These are phyloP conservation scores for Chrysopilus asiliformis DNA, from an alignment of 2,888 invertebrate genomes.

Conservation along the genomic window DNA sequence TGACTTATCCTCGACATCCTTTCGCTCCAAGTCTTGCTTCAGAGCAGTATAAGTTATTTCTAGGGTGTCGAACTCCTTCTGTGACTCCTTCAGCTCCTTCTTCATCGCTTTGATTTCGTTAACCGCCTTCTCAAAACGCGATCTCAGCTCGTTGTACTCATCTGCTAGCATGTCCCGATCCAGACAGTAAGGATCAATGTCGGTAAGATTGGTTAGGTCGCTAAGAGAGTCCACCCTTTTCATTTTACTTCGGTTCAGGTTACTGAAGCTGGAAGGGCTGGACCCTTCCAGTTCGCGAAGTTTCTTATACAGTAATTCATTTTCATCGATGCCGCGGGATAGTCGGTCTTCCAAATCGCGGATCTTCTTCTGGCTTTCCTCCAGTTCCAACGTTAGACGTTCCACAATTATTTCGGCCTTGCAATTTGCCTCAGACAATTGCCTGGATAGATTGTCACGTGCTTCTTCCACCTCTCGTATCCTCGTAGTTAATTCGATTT, in stretches of 20 bases:
- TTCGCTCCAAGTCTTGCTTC: conserved; percentile 57
- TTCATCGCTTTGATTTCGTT: conserved; percentile 74
- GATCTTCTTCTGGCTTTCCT: conserved; percentile 46
- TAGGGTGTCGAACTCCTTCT: conserved; percentile 64
- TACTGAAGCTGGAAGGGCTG: conserved; percentile 29
- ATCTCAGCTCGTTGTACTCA: conserved; percentile 63
- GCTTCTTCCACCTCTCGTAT: conserved; percentile 57
- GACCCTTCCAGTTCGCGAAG: conserved; percentile 57
- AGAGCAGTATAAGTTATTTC: conserved; percentile 66
- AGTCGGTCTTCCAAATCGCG: conserved; percentile 39
- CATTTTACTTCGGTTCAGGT: conserved; percentile 31
- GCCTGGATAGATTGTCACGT: conserved; percentile 46
- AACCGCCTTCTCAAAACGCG: conserved; percentile 68
- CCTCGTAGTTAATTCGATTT: conserved; percentile 57
- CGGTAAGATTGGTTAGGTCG: conserved; percentile 68
- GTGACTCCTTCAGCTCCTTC: conserved; percentile 63
- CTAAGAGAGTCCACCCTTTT: conserved; percentile 63
- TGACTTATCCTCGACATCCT: conserved; percentile 47
- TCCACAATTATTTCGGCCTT: conserved; percentile 56
- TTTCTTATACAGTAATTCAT: conserved; percentile 56
- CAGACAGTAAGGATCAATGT: conserved; percentile 56
- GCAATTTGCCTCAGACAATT: conserved; percentile 54
- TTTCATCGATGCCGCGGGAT: conserved; percentile 60
- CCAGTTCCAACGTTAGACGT: conserved; percentile 53
- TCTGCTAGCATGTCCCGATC: conserved; percentile 66